Base-by-base conservation (phyloP, 2,797 vertebrate species). In the Natrix natrix region DNA sequence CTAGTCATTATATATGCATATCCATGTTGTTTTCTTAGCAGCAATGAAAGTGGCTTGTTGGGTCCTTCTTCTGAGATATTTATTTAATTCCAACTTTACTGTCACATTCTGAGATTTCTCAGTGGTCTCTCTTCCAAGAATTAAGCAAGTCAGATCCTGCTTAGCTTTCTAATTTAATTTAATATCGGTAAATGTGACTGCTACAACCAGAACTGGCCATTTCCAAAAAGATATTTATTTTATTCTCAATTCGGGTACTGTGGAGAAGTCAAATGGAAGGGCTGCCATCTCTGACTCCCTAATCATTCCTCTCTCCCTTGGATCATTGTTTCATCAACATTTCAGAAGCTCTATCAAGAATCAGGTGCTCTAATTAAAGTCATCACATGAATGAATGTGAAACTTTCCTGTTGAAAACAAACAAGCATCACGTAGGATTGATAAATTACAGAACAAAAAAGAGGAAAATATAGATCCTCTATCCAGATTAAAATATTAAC, bases 321-420 rank as follows among this genome's bases (percentile, higher is more conserved):
- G 91, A 96, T 92, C 78, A 59, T 94, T 48, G 10, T 96, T 94
- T 92, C 94, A 86, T 61, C 86, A 94, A 93, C 94, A 95, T 96
- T 96, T 95, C 91, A 92, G 93, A 94, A 83, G 88, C 94, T 56
- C 92, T 88, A 93, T 95, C 95, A 96, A 96, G 96, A 95, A 93
- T 95, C 91, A 96, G 92, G 94, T 92, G 93, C 92, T 93, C 94
- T 97, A 95, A 95, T 95, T 94, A 74, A 95, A 95, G 95, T 92
- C 91, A 95, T 95, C 93, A 88, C 93, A 91, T n/a, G n/a, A 60
- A 91, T 93, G 95, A 93, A 95, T 90, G 91, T 37, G 93, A 95
- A 26, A 17, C 20, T 37, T 55, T 61, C 32, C 32, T 37, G 1
- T 89, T 87, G 52, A 20, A 63, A 66, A 13, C 16, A n/a, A 52